Conservation (phyloP, 2,888 invertebrate genomes). For the Lasioglossum zephyrum region DNA sequence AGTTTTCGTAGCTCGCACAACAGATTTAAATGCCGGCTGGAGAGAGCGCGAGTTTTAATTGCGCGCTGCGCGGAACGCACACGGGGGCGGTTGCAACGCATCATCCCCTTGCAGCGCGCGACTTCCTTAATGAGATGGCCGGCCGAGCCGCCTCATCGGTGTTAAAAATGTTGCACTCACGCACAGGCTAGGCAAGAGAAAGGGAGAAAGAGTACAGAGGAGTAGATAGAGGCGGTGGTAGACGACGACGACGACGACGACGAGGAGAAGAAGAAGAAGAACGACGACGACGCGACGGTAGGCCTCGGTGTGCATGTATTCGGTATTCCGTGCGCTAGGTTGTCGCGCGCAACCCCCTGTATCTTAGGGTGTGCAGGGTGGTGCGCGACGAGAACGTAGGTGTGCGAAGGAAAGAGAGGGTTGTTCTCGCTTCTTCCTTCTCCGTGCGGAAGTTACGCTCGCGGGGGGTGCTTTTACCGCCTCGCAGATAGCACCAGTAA, state of each 20-base stretch:
- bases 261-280: not conserved
- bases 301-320: constrained; percentile 61
- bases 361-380: constrained; percentile 32
- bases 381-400: not conserved
- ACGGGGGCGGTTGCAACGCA: constrained; percentile 31
- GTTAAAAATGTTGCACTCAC: constrained; percentile 68
- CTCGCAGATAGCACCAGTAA: constrained; percentile 72
- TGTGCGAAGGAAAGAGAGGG: constrained; percentile 25
- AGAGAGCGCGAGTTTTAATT: constrained; percentile 64
- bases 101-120: constrained; percentile 28
- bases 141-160: constrained; percentile 66
- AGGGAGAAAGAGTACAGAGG: not conserved
- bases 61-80: constrained; percentile 54
- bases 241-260: constrained; percentile 8
- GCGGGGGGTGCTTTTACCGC: constrained; percentile 72
- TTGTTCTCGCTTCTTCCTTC: constrained; percentile 66
- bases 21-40: constrained; percentile 42
- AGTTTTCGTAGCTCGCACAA: constrained; percentile 27
- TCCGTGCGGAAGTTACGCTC: constrained; percentile 72
- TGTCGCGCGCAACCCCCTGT: constrained; percentile 57
- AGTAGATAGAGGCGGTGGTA: constrained; percentile 26
- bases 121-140: constrained; percentile 69
- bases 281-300: not conserved
- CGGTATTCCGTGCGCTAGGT: constrained; percentile 62
- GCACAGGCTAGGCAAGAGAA: constrained; percentile 20